phyloP scores from a whole-genome alignment of 2,797 vertebrate species.

The Eutrigla gurnardus region DNA sequence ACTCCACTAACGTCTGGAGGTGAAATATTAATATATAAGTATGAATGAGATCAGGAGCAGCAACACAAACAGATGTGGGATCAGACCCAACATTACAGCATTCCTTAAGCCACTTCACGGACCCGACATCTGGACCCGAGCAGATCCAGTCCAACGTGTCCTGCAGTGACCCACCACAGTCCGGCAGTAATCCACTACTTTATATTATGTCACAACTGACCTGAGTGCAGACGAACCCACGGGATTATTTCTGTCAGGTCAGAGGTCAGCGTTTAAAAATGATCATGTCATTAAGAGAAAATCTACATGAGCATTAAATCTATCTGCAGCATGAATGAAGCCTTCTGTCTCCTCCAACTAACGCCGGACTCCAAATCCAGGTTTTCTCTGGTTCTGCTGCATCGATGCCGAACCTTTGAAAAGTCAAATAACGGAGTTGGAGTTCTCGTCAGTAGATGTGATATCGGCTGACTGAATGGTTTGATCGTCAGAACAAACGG shows the following conservation, averaged over 20 bases:
- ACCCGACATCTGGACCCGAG: conserved; percentile 21
- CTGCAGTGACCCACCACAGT: conserved; percentile 6
- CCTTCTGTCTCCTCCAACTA: background rate
- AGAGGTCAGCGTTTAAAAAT: background rate
- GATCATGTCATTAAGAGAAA: background rate
- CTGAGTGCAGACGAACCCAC: conserved; percentile 9
- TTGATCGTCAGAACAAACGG: no score
- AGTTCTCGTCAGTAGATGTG: no score
- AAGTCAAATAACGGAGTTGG: no score
- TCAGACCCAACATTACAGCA: background rate
- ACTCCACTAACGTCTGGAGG: no score
- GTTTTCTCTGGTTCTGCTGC: no score
- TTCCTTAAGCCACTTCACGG: background rate
- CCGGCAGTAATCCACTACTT: conserved; percentile 27
- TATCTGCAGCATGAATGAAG: background rate
- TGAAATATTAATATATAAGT: no score
- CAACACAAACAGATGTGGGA: background rate
- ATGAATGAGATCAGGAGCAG: no score
- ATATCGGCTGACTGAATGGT: no score
- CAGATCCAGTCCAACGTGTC: conserved; percentile 5
- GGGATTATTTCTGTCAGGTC: conserved; percentile 15
- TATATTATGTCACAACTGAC: conserved; percentile 35
- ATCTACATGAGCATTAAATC: background rate
- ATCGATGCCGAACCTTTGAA: no score
- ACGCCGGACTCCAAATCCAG: no score